Percentiles rank a stretch among this genome's conserved stretches.
phyloP scores from a whole-genome alignment of 1,140 invertebrate species.

The Sarcophaga peregrina region DNA sequence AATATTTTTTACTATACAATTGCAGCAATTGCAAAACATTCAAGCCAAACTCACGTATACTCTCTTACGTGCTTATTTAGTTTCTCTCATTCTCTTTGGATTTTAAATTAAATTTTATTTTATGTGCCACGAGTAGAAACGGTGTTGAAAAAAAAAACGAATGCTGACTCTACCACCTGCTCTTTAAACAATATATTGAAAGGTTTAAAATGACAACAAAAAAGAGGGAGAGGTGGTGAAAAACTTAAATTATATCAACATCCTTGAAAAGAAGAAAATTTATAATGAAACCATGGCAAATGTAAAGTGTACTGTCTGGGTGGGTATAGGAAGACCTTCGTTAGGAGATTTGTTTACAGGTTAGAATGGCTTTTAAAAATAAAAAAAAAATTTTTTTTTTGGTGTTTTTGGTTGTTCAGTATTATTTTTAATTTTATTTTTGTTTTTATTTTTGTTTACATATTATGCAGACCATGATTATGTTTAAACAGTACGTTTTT shows the following conservation, averaged over 20 bases:
- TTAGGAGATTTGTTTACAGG: no score
- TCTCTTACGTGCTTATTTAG: not conserved
- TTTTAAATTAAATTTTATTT: constrained; percentile 14
- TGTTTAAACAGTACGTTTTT: no score
- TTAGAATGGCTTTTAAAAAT: no score
- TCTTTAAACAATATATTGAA: not conserved
- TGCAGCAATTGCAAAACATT: not conserved
- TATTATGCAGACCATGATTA: no score
- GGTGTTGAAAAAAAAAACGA: not conserved
- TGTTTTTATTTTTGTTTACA: no score
- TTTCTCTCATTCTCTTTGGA: not conserved
- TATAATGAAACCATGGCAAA: not conserved
- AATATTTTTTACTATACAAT: no score
- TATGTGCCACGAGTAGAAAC: not conserved
- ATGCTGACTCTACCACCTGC: not conserved
- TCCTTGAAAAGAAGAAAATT: not conserved
- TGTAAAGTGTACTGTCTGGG: no score
- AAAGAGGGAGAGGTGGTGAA: not conserved
- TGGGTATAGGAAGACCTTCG: no score
- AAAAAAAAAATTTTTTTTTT: no score
- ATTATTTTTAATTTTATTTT: no score
- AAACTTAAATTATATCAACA: not conserved
- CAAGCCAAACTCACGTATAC: not conserved
- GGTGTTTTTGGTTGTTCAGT: no score
- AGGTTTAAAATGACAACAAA: not conserved